These are phyloP conservation scores for Acanthopleura granulata DNA, from an alignment of 2,888 invertebrate genomes.

Conservation along the genomic window DNA sequence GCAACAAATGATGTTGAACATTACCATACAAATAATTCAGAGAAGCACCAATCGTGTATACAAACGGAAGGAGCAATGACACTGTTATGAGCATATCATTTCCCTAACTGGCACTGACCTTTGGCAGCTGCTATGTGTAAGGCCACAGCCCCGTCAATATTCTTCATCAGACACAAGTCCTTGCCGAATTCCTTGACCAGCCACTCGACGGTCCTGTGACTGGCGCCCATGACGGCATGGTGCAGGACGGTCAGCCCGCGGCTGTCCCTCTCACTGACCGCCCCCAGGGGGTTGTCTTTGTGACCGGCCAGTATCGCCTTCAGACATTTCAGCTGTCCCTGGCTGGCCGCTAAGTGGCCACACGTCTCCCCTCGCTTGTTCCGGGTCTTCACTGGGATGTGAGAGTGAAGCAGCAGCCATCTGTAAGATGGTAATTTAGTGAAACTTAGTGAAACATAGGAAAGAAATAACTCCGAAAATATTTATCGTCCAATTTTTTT, in stretches of 20 bases:
- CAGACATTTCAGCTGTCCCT: conserved; percentile 35
- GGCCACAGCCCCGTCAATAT: conserved; percentile 33
- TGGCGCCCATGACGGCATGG: conserved; percentile 34
- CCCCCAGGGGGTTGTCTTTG: conserved; percentile 16
- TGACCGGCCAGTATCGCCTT: conserved; percentile 29
- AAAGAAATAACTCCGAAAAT: too few relatives aligned
- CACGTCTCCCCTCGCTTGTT: conserved; percentile 38
- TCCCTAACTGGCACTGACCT: conserved; percentile 26
- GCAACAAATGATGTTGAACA: too few relatives aligned
- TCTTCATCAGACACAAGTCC: conserved; percentile 32
- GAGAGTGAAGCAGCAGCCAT: conserved; percentile 34
- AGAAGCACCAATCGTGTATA: too few relatives aligned
- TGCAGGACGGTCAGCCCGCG: conserved; percentile 40
- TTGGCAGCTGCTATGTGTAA: conserved; percentile 39
- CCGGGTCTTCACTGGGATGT: conserved; percentile 29
- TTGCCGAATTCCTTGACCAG: conserved; percentile 35
- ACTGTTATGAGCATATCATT: background rate
- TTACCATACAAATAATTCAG: too few relatives aligned
- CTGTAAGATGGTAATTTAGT: too few relatives aligned
- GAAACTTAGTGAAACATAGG: too few relatives aligned
- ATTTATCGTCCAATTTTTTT: too few relatives aligned
- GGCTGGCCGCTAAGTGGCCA: conserved; percentile 34
- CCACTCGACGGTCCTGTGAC: conserved; percentile 32
- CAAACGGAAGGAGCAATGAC: too few relatives aligned
- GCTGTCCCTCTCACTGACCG: conserved; percentile 33